A percentile compares a stretch with the other conserved stretches of the same genome.
phyloP scores from a whole-genome alignment of 2,888 invertebrate genomes.

The Gortyna flavago region DNA sequence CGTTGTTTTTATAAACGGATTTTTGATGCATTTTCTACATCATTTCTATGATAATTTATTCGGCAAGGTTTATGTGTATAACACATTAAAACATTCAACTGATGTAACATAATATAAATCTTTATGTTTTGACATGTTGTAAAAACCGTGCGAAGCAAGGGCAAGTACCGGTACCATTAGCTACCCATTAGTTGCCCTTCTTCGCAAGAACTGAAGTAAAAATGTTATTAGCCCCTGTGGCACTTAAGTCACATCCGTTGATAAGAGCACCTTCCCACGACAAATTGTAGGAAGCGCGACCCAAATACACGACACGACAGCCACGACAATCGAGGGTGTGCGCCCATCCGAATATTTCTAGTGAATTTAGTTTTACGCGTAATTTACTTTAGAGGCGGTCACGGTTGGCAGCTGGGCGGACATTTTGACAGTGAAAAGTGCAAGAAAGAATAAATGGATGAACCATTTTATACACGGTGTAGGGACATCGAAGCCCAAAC shows the following conservation, averaged over 20 bases:
- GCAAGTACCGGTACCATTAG: no score
- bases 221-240: slow-evolving; percentile 47
- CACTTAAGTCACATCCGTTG: slow-evolving; percentile 57
- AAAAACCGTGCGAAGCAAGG: no score
- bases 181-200: no score
- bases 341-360: slow-evolving; percentile 62
- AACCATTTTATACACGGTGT: background rate
- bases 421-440: background rate
- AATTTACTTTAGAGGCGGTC: slow-evolving; percentile 39
- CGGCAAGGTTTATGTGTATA: background rate
- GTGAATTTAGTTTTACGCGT: slow-evolving; percentile 49
- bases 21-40: background rate
- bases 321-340: slow-evolving; percentile 60
- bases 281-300: slow-evolving; percentile 79
- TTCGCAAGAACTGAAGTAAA: background rate
- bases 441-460: background rate
- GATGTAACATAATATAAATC: background rate
- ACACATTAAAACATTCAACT: background rate
- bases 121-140: background rate
- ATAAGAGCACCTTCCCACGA: slow-evolving; percentile 75
- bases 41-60: background rate
- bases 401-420: slow-evolving; percentile 19
- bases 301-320: slow-evolving; percentile 65
- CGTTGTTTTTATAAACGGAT: background rate
- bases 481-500: background rate